Percentiles rank a stretch among this genome's conserved stretches.
Conservation (phyloP, 2,113 vertebrate genomes). For the Dicerorhinus sumatrensis region DNA sequence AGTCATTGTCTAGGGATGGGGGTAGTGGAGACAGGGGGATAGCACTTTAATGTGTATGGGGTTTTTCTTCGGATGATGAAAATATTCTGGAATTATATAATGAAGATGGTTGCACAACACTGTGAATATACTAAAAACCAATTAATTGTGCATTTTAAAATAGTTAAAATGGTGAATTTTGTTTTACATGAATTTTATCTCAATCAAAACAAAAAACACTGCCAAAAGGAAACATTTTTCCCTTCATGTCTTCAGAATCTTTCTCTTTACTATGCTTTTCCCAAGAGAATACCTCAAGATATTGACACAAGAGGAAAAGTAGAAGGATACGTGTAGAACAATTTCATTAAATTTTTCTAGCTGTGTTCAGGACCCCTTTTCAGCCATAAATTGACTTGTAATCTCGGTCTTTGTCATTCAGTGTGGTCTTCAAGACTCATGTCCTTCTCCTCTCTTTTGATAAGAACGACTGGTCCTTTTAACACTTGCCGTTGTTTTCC, state of each 20-base stretch:
- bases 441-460: too few relatives aligned
- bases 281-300: not conserved
- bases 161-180: not conserved
- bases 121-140: not conserved
- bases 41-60: not conserved
- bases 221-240: not conserved
- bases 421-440: not conserved
- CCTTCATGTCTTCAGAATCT: not conserved
- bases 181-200: not conserved
- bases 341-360: not conserved
- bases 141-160: too few relatives aligned
- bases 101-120: not conserved
- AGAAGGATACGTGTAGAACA: not conserved
- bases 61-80: not conserved
- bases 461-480: not conserved
- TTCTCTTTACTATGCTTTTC: not conserved
- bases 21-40: not conserved
- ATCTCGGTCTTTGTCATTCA: not conserved
- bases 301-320: not conserved
- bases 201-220: not conserved
- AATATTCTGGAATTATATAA: not conserved
- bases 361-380: not conserved
- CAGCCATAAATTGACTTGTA: not conserved
- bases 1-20: not conserved
- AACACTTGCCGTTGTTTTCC: not conserved